A percentile compares a stretch with the other conserved stretches of the same genome.
Evolutionary conservation across 2,888 invertebrate species (phyloP).

Genomic region (Ypsolopha sequella): DNA sequence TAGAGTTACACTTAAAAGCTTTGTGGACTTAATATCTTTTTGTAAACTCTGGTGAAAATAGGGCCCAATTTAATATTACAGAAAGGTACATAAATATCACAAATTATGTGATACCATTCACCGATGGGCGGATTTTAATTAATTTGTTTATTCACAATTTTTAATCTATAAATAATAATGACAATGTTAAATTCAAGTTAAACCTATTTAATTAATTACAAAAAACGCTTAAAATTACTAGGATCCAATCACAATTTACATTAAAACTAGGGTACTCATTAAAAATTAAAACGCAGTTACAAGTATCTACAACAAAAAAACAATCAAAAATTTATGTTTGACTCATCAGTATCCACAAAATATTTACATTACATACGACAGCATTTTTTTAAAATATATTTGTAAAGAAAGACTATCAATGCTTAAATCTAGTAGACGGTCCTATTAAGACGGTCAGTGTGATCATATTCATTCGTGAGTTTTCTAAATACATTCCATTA

Average conservation of each 20-base stretch:
- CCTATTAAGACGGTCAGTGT: too few species aligned
- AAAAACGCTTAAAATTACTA: conserved; percentile 47
- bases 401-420: too few species aligned
- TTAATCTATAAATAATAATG: conserved; percentile 13
- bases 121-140: background rate
- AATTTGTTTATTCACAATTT: background rate
- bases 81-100: background rate
- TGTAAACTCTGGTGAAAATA: too few species aligned
- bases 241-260: conserved; percentile 59
- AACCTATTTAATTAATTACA: conserved; percentile 21
- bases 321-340: conserved; percentile 2
- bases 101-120: background rate
- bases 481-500: too few species aligned
- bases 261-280: conserved; percentile 22
- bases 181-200: conserved; percentile 23
- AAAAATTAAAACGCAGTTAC: conserved; percentile 25
- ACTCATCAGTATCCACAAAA: background rate
- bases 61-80: too few species aligned
- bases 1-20: background rate
- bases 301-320: conserved; percentile 12
- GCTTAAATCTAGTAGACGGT: too few species aligned
- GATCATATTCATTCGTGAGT: too few species aligned
- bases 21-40: background rate
- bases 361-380: background rate
- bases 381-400: too few species aligned